Base-by-base conservation (phyloP, 1,140 invertebrate genomes). In the Phymastichus coffea region DNA sequence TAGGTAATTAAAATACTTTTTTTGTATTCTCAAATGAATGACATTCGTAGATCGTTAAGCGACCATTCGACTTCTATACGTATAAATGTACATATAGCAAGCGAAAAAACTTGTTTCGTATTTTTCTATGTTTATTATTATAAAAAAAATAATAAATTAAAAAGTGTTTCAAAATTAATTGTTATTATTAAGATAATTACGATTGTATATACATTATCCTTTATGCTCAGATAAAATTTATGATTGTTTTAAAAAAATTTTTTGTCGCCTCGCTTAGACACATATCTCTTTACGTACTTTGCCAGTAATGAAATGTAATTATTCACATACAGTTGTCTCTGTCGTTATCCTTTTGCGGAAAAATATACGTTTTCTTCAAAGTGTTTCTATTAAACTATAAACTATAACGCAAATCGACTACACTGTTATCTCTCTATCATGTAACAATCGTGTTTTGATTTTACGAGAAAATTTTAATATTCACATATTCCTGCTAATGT, bases 161-260 rank as follows among this genome's bases (percentile, higher is more conserved):
- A n/a, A n/a, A n/a, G n/a, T 1, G 4, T 37, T 56, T 46, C 28
- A 19, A 46, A 56, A 56, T 56, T 56, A 23, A 17, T 37, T 46
- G 41, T 56, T 56, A 40, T 22, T 25, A n/a, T 46, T 54, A 33
- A 9, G 43, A 10, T 26, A 25, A 37, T n/a, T 7, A 46, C n/a
- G n/a, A 56, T 37, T 56, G 53, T 56, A 56, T 47, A 56, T 46
- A 56, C 30, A 37, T 56, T 55, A 55, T 23, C 26, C 10, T 44
- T 46, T 25, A 46, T 37, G 19, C 4, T 23, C 3, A 35, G 8
- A 47, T 17, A 1, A 37, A 56, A 56, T 46, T 33, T 23, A 33
- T 41, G 20, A 54, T 33, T 55, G 1, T 55, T 46, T 44, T 23
- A 46, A 55, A 55, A n/a, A n/a, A n/a, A n/a, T n/a, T 33, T 43